Percentiles rank a stretch among this genome's conserved stretches.
These are phyloP conservation scores for Pyrgus malvae DNA, from an alignment of 2,888 invertebrate species.

Conservation along the genomic window DNA sequence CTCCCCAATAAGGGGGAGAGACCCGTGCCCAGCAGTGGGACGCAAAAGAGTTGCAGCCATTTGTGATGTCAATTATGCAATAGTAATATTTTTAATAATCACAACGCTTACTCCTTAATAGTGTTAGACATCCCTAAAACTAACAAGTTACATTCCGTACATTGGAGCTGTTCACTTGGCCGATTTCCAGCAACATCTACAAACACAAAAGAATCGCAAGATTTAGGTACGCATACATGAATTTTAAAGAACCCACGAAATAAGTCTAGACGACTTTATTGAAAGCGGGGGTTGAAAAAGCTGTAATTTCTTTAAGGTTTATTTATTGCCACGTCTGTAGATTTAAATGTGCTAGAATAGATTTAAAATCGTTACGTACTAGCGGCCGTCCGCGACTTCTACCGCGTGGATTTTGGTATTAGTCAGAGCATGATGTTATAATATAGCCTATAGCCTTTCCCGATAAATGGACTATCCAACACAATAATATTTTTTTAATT, in stretches of 20 bases:
- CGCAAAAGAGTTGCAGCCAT: no score
- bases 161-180: conserved; percentile 23
- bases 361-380: no score
- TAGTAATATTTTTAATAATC: not conserved
- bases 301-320: not conserved
- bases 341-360: no score
- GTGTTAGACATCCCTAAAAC: not conserved
- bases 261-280: conserved; percentile 34
- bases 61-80: not conserved
- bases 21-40: no score
- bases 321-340: no score
- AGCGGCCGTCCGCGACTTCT: no score
- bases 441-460: no score
- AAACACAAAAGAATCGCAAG: conserved; percentile 33
- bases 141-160: conserved; percentile 25
- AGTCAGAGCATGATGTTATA: no score
- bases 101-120: not conserved
- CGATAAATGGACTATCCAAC: no score
- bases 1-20: no score
- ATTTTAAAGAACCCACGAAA: conserved; percentile 37
- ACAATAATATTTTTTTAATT: no score
- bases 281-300: conserved; percentile 8
- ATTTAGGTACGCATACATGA: conserved; percentile 43
- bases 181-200: conserved; percentile 19
- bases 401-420: no score